phyloP scores from a whole-genome alignment of 2,797 vertebrate species.

The Sebastes oblongus region DNA sequence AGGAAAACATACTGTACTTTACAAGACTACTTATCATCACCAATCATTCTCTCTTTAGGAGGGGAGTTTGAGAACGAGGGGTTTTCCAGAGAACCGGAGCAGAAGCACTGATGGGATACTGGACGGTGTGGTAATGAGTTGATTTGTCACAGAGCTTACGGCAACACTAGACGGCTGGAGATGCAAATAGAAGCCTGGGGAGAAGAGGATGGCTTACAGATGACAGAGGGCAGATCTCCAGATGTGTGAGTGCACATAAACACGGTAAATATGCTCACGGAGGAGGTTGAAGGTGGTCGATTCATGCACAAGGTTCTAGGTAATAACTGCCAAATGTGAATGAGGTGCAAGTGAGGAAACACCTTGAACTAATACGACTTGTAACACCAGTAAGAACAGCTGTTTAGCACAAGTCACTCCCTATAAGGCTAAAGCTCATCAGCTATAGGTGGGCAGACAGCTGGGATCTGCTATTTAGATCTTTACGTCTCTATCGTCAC shows the following conservation, averaged over 20 bases:
- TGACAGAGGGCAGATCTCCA: constrained; percentile 28
- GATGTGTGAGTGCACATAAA: constrained; percentile 28
- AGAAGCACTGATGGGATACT: not conserved
- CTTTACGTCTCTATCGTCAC: not conserved
- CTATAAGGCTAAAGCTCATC: not conserved
- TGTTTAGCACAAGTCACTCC: not conserved
- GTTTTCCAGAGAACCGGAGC: constrained; percentile 16
- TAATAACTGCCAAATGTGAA: constrained; percentile 39
- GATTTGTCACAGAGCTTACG: constrained; percentile 41
- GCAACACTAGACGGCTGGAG: not conserved
- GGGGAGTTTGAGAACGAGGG: not conserved
- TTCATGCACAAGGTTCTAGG: not conserved
- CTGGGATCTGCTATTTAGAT: not conserved
- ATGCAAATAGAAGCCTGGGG: constrained; percentile 39
- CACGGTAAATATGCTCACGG: not conserved
- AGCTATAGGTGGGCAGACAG: not conserved
- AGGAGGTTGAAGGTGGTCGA: not conserved
- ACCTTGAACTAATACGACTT: constrained; percentile 6
- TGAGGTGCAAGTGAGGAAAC: constrained; percentile 6
- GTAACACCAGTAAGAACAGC: not conserved
- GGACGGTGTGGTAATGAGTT: constrained; percentile 2
- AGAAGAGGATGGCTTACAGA: constrained; percentile 37
- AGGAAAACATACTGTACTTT: not conserved
- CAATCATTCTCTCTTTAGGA: not conserved
- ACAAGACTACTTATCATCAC: not conserved